A percentile compares a stretch with the other conserved stretches of the same genome.
Evolutionary conservation across 2,888 invertebrate genomes (phyloP).

Genomic region (Trachelus tabidus): DNA sequence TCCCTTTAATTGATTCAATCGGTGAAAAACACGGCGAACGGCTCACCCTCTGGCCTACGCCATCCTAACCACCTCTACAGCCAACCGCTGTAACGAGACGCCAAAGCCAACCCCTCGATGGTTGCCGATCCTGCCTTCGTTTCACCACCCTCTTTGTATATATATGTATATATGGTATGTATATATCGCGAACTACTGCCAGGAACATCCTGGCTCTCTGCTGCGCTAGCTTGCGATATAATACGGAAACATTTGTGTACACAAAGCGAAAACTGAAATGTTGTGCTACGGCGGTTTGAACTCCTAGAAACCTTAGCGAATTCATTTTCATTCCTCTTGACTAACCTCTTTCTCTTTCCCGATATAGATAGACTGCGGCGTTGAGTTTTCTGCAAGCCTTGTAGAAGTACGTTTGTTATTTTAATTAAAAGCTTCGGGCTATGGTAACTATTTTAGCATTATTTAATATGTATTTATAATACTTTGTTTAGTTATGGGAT

Average conservation of each 20-base stretch:
- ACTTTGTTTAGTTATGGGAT: background rate
- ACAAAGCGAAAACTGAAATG: slow-evolving; percentile 43
- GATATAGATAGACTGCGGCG: slow-evolving; percentile 7
- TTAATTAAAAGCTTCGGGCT: slow-evolving; percentile 61
- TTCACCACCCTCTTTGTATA: slow-evolving; percentile 14
- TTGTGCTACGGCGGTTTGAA: slow-evolving; percentile 11
- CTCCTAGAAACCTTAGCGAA: background rate
- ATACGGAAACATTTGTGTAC: slow-evolving; percentile 59
- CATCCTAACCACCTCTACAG: slow-evolving; percentile 41
- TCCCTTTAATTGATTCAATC: slow-evolving; percentile 66
- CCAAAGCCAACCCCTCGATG: slow-evolving; percentile 56
- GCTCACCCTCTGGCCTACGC: slow-evolving; percentile 35
- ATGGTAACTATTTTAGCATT: background rate
- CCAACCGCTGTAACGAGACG: slow-evolving; percentile 64
- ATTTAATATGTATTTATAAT: background rate
- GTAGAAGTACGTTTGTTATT: slow-evolving; percentile 54
- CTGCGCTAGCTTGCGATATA: slow-evolving; percentile 33
- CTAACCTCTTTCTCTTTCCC: slow-evolving; percentile 11
- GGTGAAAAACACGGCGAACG: slow-evolving; percentile 64
- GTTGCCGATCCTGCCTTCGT: slow-evolving; percentile 23
- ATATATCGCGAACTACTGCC: slow-evolving; percentile 7
- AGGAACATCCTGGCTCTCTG: slow-evolving; percentile 4
- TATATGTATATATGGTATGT: background rate
- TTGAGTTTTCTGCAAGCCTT: slow-evolving; percentile 9
- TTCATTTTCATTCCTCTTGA: slow-evolving; percentile 13